Percentiles rank a stretch among this genome's conserved stretches.
These are phyloP conservation scores for Thalassarche chlororhynchos DNA, from an alignment of 2,113 vertebrate species.

Conservation along the genomic window DNA sequence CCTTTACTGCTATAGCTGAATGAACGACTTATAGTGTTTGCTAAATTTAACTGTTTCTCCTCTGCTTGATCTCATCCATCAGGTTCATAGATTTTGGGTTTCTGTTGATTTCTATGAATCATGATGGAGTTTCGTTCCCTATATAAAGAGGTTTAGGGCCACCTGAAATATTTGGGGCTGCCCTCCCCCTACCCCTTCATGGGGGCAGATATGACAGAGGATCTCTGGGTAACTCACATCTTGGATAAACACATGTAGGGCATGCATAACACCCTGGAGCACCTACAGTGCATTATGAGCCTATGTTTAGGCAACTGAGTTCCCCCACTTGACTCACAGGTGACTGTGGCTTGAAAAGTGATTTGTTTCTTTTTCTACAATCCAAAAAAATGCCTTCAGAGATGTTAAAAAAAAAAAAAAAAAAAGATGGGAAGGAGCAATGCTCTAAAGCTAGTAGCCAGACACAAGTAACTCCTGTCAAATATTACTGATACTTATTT, in stretches of 20 bases:
- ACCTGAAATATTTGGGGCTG: neutral
- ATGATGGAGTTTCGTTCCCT: neutral
- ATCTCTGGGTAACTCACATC: neutral
- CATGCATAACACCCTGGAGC: neutral
- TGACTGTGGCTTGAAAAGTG: neutral
- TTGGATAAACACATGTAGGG: neutral
- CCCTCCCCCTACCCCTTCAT: fast-evolving
- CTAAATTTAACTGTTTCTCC: neutral
- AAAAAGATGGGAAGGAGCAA: neutral
- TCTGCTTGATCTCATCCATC: neutral
- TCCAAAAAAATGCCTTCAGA: neutral
- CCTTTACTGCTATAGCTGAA: neutral
- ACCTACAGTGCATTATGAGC: neutral
- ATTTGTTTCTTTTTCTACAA: neutral
- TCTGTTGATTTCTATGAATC: neutral
- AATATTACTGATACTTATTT: neutral
- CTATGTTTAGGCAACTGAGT: neutral
- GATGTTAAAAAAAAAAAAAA: neutral
- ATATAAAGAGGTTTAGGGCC: neutral
- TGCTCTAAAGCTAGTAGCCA: neutral
- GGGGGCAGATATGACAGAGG: neutral
- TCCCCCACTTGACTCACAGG: neutral
- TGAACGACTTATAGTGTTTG: neutral
- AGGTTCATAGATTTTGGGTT: neutral
- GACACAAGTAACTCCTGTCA: neutral